Evolutionary conservation across 1,140 invertebrate species (phyloP), one percentile per base, ranked within the genome.

Genomic region (Archegozetes longisetosus): DNA sequence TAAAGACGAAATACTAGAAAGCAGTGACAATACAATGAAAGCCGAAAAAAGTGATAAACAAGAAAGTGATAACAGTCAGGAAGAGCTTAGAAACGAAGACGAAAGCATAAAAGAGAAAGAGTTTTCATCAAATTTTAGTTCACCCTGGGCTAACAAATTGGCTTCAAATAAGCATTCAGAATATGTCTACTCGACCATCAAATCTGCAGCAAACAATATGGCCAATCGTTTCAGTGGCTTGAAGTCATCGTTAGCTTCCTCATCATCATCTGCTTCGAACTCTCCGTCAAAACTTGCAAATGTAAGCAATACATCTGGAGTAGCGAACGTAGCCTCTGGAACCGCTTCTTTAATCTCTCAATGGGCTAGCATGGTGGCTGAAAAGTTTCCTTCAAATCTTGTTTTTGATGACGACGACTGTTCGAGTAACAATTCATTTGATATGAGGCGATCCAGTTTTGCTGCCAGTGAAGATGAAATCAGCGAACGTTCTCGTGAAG

Each of bases 101-200:
- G 50, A 51, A 4, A 51, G 50, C 32, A 40, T 6, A 9, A 40
- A 17, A 40, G 32, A 40, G 17, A 40, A 40, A 9, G 6, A 6
- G n/a, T 47, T 13, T 26, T 40, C 17, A 40, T 40, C 17, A 40
- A 40, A 40, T 40, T 40, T 40, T 6, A 50, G 27, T 29, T 58
- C 55, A 9, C 50, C 40, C 14, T 62, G 61, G 61, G n/a, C 61
- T 1, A 29, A 29, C 24, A 61, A 53, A 46, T n/a, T 61, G 1
- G n/a, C 28, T 2, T 24, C 61, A 22, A 23, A 12, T 24, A 61
- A 61, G 24, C 55, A 57, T 47, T 9, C 53, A 1, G 51, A 62
- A 27, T 56, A 53, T 32, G 50, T 62, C 17, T 58, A 58, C 56
- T 61, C 60, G 9, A 61, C 60, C 3, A 23, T 61, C 27, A 61